Evolutionary conservation across 2,113 vertebrate genomes (phyloP).

Genomic region (Neofelis nebulosa): DNA sequence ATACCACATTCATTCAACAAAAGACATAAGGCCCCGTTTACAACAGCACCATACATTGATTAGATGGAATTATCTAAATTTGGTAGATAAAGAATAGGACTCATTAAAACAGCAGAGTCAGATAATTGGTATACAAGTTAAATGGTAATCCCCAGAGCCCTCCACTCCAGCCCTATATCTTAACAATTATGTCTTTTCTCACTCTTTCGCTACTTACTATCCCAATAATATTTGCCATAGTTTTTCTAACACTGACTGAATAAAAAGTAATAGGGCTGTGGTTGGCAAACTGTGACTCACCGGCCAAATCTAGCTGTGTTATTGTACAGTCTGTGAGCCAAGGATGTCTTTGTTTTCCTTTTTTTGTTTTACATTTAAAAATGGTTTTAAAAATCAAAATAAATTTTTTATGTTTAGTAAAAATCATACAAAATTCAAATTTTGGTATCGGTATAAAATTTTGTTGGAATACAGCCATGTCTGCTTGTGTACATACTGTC

Average conservation of each 20-base stretch:
- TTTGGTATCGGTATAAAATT: background rate
- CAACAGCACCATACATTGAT: background rate
- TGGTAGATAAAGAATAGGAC: background rate
- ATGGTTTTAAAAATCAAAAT: background rate
- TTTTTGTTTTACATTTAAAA: background rate
- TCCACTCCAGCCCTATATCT: background rate
- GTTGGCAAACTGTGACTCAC: background rate
- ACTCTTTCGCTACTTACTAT: accelerated
- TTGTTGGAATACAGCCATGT: background rate
- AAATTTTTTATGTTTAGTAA: background rate
- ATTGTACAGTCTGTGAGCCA: background rate
- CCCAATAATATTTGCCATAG: accelerated
- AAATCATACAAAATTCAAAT: background rate
- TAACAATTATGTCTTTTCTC: background rate
- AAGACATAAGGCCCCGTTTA: background rate
- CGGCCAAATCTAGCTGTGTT: background rate
- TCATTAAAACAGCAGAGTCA: background rate
- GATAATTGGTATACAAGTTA: background rate
- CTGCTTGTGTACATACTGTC: background rate
- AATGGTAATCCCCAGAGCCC: background rate
- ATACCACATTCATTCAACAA: background rate
- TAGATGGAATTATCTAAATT: background rate
- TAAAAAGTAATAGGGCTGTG: background rate
- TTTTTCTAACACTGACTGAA: background rate
- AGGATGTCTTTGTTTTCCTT: background rate